Conservation (phyloP, 2,888 invertebrate species). For the Caenorhabditis auriculariae region DNA sequence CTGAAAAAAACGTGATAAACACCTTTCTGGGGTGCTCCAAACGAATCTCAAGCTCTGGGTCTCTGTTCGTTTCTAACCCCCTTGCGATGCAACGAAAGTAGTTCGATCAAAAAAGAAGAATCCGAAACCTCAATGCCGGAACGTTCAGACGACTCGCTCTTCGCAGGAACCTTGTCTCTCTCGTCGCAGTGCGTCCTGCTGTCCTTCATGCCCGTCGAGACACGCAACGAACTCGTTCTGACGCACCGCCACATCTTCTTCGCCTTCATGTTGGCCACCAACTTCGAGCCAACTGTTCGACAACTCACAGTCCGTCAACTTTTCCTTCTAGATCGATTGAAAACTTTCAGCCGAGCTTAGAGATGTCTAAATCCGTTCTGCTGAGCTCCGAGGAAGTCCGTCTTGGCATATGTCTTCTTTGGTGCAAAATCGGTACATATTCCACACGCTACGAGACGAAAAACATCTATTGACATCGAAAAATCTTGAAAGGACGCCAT, state of each 20-base stretch:
- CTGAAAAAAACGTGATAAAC: too few species aligned
- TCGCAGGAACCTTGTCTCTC: constrained; percentile 12
- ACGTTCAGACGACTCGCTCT: constrained; percentile 28
- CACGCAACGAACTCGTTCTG: constrained; percentile 9
- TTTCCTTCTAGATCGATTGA: too few species aligned
- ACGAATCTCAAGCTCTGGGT: too few species aligned
- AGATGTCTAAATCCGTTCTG: constrained; percentile 3
- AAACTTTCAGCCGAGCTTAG: constrained; percentile 9
- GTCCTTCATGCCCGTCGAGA: constrained; percentile 13
- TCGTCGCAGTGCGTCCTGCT: constrained; percentile 16
- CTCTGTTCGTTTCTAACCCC: too few species aligned
- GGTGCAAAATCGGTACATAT: constrained; percentile 30
- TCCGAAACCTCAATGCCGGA: too few species aligned
- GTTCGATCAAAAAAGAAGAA: too few species aligned
- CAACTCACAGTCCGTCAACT: constrained; percentile 9
- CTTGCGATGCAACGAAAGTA: too few species aligned
- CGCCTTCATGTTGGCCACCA: constrained; percentile 13
- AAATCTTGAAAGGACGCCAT: not conserved
- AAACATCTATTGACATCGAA: not conserved
- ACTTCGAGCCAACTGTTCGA: constrained; percentile 7
- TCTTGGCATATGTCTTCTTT: constrained; percentile 37
- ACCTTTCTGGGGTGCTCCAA: too few species aligned
- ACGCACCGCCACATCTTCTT: constrained; percentile 12
- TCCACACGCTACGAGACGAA: not conserved
- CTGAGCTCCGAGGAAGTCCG: constrained; percentile 37